phyloP scores from a whole-genome alignment of 2,113 vertebrate species.

The Butorides virescens region DNA sequence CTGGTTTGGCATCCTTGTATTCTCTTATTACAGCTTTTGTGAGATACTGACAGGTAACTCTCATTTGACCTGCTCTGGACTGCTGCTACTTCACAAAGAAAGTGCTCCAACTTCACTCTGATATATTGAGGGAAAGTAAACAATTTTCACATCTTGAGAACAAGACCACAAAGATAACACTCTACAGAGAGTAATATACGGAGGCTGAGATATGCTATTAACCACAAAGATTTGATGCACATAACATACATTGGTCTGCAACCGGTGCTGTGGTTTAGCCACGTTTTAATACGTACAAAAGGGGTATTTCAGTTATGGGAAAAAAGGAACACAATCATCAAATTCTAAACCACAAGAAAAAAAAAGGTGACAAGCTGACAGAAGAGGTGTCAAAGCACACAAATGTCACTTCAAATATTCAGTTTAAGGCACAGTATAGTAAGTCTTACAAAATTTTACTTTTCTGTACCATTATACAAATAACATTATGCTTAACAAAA shows the following conservation, averaged over 20 bases:
- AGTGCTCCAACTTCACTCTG: background rate
- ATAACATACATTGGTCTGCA: background rate
- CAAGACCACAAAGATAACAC: conserved; percentile 43
- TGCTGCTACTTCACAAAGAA: background rate
- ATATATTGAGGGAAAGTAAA: background rate
- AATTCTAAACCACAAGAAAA: conserved; percentile 17
- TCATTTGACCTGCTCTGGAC: background rate
- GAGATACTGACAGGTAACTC: background rate
- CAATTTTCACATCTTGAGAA: background rate
- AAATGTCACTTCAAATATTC: background rate
- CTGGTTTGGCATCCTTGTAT: background rate
- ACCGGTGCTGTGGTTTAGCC: conserved; percentile 34
- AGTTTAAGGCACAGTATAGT: background rate
- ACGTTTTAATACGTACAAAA: background rate
- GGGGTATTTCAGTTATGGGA: background rate
- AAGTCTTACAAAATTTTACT: background rate
- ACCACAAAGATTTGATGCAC: conserved; percentile 3
- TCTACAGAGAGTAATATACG: background rate
- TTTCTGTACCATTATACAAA: background rate
- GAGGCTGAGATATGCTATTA: background rate
- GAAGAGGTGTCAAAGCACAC: background rate
- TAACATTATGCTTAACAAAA: background rate
- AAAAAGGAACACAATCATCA: background rate
- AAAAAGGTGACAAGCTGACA: background rate
- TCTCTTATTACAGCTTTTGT: background rate